A percentile compares a stretch with the other conserved stretches of the same genome.
Conservation (phyloP, 2,797 vertebrate species). For the Nyctalus aviator region DNA sequence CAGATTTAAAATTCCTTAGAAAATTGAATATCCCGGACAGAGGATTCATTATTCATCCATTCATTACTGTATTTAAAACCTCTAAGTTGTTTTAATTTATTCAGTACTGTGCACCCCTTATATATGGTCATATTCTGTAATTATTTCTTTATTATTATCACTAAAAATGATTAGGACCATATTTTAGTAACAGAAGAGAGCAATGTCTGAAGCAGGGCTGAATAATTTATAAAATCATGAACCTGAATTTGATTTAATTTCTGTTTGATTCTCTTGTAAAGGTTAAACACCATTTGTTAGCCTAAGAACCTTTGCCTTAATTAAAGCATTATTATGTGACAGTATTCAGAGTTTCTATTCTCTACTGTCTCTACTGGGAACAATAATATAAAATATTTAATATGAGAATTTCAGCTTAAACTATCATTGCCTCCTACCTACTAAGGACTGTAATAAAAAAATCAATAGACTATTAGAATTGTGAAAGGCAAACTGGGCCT, state of each 20-base stretch:
- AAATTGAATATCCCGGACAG: neutral
- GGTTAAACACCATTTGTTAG: constrained; percentile 17
- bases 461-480: neutral
- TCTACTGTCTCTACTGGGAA: neutral
- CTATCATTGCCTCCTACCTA: neutral
- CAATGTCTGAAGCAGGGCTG: neutral
- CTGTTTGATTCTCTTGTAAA: neutral
- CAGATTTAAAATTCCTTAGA: neutral
- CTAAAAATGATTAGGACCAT: neutral
- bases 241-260: constrained; percentile 19
- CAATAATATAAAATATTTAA: constrained; percentile 43
- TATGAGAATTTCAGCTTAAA: neutral
- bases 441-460: neutral
- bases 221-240: neutral
- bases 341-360: neutral
- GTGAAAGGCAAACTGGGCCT: neutral
- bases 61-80: neutral
- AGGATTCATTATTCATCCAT: neutral
- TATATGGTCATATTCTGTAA: neutral
- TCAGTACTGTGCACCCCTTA: neutral
- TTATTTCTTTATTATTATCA: constrained; percentile 31
- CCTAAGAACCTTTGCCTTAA: neutral
- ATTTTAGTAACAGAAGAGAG: neutral
- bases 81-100: constrained; percentile 7
- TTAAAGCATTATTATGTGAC: neutral